Evolutionary conservation across 2,113 vertebrate genomes (phyloP), one percentile per base, ranked within the genome.

Genomic region (Actenoides lindsayi): DNA sequence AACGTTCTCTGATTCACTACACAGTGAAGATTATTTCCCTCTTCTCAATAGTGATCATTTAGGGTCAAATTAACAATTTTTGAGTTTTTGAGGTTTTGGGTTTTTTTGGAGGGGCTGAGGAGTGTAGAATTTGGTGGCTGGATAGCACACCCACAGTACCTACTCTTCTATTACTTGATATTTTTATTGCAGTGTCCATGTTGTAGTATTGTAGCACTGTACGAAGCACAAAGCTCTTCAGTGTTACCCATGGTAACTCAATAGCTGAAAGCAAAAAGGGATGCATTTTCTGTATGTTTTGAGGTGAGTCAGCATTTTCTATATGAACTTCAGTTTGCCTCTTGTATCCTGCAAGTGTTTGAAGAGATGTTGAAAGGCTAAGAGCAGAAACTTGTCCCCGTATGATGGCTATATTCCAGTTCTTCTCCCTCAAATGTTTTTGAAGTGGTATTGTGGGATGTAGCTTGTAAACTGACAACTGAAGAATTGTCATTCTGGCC

Each of bases 71-170:
- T 83, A 11, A 16, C 70, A 11, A 10, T 77, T 17, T 69, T 67
- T 7, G 3, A 3, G 3, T 23, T 69, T 4, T 60, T 30, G 11
- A 18, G 18, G 5, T 6, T 48, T 39, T 7, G 13, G 10, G 8
- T 8, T 13, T 69, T 74, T 25, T 42, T 19, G 31, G 2, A 3
- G 11, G 9, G 2, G 1, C 8, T 41, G 8, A 7, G 2, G 12
- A 35, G 11, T 5, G 16, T 44, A 31, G 4, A 19, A 11, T 41
- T 82, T 59, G 20, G 20, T 84, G 41, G 33, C 13, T 60, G 24
- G 11, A 37, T 44, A 18, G 6, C 30, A 78, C 14, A 6, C 11
- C 37, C 16, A 35, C 5, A 33, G 24, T 48, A 33, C 9, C 24
- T 90, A 21, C 18, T 59, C 9, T 54, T 62, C 31, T 67, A 10